Base-by-base conservation (phyloP, 2,113 vertebrate species). In the Sorex fumeus region DNA sequence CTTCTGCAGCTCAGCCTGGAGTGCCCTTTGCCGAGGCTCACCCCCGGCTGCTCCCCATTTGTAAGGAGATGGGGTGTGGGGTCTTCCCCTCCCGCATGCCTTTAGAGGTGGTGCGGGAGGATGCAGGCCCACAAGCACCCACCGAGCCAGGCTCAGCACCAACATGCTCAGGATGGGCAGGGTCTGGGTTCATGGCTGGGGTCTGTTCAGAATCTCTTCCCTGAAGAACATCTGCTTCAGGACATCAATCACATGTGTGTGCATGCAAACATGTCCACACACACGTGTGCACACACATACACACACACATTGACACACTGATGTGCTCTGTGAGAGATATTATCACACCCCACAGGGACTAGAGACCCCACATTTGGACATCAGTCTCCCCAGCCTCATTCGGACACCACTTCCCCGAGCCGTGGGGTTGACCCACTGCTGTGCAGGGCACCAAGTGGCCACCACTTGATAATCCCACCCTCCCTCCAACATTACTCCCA, bases 171-270 rank as follows among this genome's bases (percentile, higher is more conserved):
- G 47, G 13, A 9, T 30, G 21, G 11, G 69, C 16, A 45, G 30
- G 21, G 27, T 45, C 16, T 86, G 50, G 2, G 47, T 10, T 45
- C 40, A 3, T 28, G 13, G 28, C 70, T 47, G 1, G 67, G 75
- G 27, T 62, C 71, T 94, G 13, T n/a, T 88, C 89, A 57, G 57
- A 91, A 91, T 91, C 77, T 91, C 77, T 82, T 91, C 9, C n/a
- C 45, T 50, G 62, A 84, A 77, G 45, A 80, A 67, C 25, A 77
- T 64, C 13, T 30, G 34, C 66, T 88, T 77, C 72, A 70, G 75
- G 25, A 64, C 2, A 60, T 11, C 53, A 13, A 60, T 11, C 53
- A 13, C 7, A 19, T 13, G 50, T 11, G 23, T 7, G 28, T 2
- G 40, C 27, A 53, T n/a, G 43, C 36, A 28, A 21, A 66, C 34